A percentile compares a stretch with the other conserved stretches of the same genome.
These are phyloP conservation scores for Ptilonorhynchus violaceus DNA, from an alignment of 2,113 vertebrate species.

Conservation along the genomic window DNA sequence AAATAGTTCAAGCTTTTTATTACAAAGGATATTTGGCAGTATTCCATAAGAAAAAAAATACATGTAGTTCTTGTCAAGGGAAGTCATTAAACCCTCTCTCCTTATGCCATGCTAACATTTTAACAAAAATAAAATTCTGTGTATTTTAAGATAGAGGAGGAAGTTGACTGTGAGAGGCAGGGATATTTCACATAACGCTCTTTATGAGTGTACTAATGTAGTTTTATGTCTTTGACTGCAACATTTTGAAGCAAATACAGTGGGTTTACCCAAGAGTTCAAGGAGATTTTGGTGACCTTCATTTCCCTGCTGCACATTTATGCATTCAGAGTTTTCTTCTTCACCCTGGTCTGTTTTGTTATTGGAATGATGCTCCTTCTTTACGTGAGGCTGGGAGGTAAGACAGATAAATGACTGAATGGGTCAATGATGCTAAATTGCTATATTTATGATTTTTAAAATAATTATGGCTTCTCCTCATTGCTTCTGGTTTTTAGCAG, in stretches of 20 bases:
- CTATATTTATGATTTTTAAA: background rate
- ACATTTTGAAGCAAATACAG: conserved; percentile 9
- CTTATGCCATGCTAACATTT: conserved; percentile 59
- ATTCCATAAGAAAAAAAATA: conserved; percentile 29
- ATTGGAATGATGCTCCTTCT: background rate
- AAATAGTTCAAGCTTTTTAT: conserved; percentile 71
- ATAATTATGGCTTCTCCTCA: background rate
- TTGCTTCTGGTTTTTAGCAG: background rate
- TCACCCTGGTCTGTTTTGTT: background rate
- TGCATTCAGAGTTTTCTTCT: background rate
- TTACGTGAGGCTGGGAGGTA: background rate
- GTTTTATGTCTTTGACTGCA: conserved; percentile 16
- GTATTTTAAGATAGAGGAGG: conserved; percentile 44
- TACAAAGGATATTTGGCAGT: conserved; percentile 64
- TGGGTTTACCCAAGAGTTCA: conserved; percentile 38
- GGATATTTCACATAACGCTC: background rate
- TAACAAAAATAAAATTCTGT: conserved; percentile 55
- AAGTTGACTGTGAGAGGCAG: conserved; percentile 43
- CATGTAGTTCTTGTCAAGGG: conserved; percentile 59
- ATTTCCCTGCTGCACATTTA: background rate
- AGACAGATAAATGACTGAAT: background rate
- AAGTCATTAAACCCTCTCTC: conserved; percentile 63
- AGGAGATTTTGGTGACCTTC: conserved; percentile 35
- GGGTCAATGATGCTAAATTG: background rate
- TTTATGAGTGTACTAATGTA: background rate